Evolutionary conservation across 1,140 invertebrate genomes (phyloP).

Genomic region (Drosophila auraria): DNA sequence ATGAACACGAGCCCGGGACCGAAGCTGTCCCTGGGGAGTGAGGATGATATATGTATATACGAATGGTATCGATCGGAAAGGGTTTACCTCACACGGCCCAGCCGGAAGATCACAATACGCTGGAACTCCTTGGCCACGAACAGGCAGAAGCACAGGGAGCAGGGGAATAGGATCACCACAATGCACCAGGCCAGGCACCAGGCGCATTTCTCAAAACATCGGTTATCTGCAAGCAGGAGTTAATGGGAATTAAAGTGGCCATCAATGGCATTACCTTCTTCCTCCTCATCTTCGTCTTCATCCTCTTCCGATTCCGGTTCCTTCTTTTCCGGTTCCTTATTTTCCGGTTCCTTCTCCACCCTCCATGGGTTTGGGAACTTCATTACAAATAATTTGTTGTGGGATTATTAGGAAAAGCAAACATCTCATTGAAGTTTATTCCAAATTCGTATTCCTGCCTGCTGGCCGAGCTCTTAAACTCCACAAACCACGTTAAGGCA

Average conservation of each 20-base stretch:
- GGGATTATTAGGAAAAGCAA: neutral
- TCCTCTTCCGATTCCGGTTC: neutral
- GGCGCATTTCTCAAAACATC: conserved; percentile 88
- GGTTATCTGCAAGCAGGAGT: neutral
- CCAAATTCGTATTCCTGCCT: conserved; percentile 7
- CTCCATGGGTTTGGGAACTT: neutral
- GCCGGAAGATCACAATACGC: conserved; percentile 93
- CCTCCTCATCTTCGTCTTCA: neutral
- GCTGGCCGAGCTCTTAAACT: neutral
- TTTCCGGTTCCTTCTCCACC: neutral
- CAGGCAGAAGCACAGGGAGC: conserved; percentile 92
- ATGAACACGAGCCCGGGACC: conserved; percentile 88
- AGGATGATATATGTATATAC: conserved; percentile 50
- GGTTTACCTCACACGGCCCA: conserved; percentile 90
- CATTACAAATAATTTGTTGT: conserved; percentile 26
- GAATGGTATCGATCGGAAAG: rapidly evolving
- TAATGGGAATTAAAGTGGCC: too few relatives aligned
- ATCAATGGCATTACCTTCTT: neutral
- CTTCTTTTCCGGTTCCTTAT: too few relatives aligned
- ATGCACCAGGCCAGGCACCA: conserved; percentile 91
- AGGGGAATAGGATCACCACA: conserved; percentile 91
- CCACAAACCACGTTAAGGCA: conserved; percentile 10
- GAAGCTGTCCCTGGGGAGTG: conserved; percentile 8
- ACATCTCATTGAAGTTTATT: conserved; percentile 11
- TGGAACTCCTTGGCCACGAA: conserved; percentile 90